Percentiles rank a stretch among this genome's conserved stretches.
phyloP scores from a whole-genome alignment of 2,888 invertebrate species.

The Drosophila demipolita region DNA sequence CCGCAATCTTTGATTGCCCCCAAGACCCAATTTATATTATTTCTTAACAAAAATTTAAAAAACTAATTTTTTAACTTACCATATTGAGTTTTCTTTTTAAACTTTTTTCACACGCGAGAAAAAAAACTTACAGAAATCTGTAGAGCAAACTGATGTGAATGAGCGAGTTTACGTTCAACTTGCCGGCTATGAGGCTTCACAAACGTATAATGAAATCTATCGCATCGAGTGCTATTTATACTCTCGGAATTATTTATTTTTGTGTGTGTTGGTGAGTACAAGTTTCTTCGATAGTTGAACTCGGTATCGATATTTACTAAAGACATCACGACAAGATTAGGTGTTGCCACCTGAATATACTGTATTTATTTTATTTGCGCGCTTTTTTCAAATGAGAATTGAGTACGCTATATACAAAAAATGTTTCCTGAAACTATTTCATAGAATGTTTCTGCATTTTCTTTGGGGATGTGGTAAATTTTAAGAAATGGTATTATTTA shows the following conservation, averaged over 20 bases:
- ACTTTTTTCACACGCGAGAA: constrained; percentile 74
- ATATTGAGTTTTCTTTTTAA: constrained; percentile 76
- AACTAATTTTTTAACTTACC: constrained; percentile 73
- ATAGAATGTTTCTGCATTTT: background rate
- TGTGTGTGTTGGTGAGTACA: constrained; percentile 49
- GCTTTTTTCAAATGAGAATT: constrained; percentile 2
- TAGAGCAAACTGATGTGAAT: constrained; percentile 53
- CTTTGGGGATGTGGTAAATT: background rate
- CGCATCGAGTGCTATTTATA: constrained; percentile 87
- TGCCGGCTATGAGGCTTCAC: constrained; percentile 90
- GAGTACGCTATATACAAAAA: background rate
- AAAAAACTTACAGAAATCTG: constrained; percentile 70
- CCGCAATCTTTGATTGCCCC: background rate
- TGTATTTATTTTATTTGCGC: background rate
- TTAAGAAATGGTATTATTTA: background rate
- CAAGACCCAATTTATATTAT: background rate
- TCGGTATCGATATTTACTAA: constrained; percentile 31
- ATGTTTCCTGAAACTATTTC: background rate
- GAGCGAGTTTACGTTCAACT: constrained; percentile 85
- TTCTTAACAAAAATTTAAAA: background rate
- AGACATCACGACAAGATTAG: background rate
- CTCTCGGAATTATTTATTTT: constrained; percentile 33
- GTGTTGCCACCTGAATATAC: constrained; percentile 29
- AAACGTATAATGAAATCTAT: constrained; percentile 88
- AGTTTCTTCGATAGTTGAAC: background rate